These are phyloP conservation scores for Gymnocephalus cernua DNA, from an alignment of 2,113 vertebrate genomes.

Conservation along the genomic window DNA sequence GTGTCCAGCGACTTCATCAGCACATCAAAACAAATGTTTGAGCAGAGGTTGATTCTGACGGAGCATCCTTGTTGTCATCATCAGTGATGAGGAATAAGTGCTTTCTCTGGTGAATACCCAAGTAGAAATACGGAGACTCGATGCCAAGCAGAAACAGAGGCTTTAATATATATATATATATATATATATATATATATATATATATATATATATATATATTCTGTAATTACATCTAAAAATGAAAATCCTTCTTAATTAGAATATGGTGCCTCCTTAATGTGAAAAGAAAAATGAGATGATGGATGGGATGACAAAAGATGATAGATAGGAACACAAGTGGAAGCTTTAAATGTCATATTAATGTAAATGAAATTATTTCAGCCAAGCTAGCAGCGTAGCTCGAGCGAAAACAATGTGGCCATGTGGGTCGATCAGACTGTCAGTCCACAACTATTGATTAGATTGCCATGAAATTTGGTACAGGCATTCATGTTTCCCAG, in stretches of 20 bases:
- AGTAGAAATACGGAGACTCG: background rate
- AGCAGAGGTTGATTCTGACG: constrained; percentile 48
- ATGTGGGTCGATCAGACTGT: background rate
- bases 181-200: background rate
- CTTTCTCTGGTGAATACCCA: constrained; percentile 8
- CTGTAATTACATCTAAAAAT: constrained; percentile 12
- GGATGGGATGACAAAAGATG: background rate
- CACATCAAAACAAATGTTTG: constrained; percentile 33
- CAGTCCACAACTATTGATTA: no score
- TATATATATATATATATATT: constrained; percentile 8
- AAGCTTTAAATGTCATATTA: background rate
- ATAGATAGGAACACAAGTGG: background rate
- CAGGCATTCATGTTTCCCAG: background rate
- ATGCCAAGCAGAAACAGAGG: background rate
- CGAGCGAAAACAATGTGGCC: background rate
- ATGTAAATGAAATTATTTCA: background rate
- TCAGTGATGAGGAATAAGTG: constrained; percentile 19
- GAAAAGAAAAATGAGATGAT: background rate
- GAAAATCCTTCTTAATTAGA: constrained; percentile 26
- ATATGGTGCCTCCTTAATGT: background rate
- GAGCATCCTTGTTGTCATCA: constrained; percentile 44
- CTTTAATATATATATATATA: background rate
- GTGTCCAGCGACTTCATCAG: constrained; percentile 45
- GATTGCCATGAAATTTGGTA: background rate
- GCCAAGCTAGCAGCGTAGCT: background rate